A percentile compares a stretch with the other conserved stretches of the same genome.
phyloP scores from a whole-genome alignment of 2,888 invertebrate species.

The Tiphia femorata region DNA sequence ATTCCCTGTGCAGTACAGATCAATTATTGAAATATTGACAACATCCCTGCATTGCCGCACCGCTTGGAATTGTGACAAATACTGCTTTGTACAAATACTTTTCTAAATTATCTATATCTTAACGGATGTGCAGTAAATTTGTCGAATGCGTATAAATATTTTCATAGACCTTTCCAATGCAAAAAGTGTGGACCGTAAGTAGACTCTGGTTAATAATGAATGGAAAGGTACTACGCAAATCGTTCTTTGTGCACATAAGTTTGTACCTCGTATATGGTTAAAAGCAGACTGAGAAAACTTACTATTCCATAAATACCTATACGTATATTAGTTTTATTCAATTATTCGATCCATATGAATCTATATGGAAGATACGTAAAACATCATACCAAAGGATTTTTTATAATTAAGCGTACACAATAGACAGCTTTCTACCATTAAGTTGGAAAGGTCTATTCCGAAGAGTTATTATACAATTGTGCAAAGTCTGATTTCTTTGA shows the following conservation, averaged over 20 bases:
- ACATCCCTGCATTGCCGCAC: constrained; percentile 38
- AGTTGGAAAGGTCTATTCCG: constrained; percentile 48
- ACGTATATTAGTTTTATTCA: constrained; percentile 38
- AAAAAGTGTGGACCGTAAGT: constrained; percentile 25
- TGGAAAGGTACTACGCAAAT: constrained; percentile 19
- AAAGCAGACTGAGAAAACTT: constrained; percentile 23
- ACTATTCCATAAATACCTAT: constrained; percentile 25
- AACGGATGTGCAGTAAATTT: constrained; percentile 30
- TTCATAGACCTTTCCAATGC: constrained; percentile 47
- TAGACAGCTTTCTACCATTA: constrained; percentile 24
- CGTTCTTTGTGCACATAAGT: constrained; percentile 25
- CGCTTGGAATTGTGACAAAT: constrained; percentile 34
- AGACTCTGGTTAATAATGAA: constrained; percentile 26
- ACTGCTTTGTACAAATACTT: constrained; percentile 28
- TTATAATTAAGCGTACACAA: constrained; percentile 23
- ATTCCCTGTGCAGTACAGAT: constrained; percentile 30
- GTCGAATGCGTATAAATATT: constrained; percentile 25
- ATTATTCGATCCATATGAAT: constrained; percentile 24
- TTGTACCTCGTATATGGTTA: constrained; percentile 14
- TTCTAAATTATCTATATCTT: constrained; percentile 41
- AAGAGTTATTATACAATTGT: constrained; percentile 29
- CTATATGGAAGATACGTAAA: constrained; percentile 12
- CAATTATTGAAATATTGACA: constrained; percentile 37
- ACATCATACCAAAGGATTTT: constrained; percentile 19
- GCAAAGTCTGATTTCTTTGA: constrained; percentile 34